These are phyloP conservation scores for Hyles vespertilio DNA, from an alignment of 1,140 invertebrate species.

Conservation along the genomic window DNA sequence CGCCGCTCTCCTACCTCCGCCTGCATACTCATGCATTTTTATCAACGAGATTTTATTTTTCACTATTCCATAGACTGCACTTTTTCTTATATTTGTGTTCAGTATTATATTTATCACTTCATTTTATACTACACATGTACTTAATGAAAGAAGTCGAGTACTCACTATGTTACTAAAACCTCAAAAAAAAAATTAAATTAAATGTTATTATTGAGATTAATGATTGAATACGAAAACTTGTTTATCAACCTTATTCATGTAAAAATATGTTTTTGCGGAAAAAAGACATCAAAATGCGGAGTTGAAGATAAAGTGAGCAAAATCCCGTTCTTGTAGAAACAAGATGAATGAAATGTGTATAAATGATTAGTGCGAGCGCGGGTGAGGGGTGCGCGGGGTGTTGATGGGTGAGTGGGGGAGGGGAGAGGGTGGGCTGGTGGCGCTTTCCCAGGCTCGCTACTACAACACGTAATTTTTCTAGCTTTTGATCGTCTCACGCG, in stretches of 20 bases:
- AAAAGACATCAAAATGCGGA: constrained; percentile 42
- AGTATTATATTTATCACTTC: too few relatives aligned
- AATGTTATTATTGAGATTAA: background rate
- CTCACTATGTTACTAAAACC: too few relatives aligned
- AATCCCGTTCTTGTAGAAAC: constrained; percentile 35
- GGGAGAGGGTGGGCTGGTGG: constrained; percentile 1
- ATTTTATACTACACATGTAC: too few relatives aligned
- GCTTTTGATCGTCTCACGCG: constrained; percentile 24
- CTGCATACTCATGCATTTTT: constrained; percentile 8
- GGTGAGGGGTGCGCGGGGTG: constrained; percentile 11
- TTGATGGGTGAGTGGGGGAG: background rate
- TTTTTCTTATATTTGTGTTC: too few relatives aligned
- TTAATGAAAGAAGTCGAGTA: too few relatives aligned
- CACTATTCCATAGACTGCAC: too few relatives aligned
- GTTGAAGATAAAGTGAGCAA: constrained; percentile 31
- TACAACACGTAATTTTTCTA: constrained; percentile 26
- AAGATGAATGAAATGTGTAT: constrained; percentile 42
- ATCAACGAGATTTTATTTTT: too few relatives aligned
- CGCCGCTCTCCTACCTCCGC: constrained; percentile 25
- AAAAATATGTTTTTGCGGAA: constrained; percentile 9
- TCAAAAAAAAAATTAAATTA: too few relatives aligned
- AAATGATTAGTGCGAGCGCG: constrained; percentile 24
- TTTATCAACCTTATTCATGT: constrained; percentile 3
- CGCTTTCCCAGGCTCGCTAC: constrained; percentile 29
- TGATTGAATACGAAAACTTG: background rate